Conservation (phyloP, 92 coral and sea anemone genomes). For the Phenganax marumi region DNA sequence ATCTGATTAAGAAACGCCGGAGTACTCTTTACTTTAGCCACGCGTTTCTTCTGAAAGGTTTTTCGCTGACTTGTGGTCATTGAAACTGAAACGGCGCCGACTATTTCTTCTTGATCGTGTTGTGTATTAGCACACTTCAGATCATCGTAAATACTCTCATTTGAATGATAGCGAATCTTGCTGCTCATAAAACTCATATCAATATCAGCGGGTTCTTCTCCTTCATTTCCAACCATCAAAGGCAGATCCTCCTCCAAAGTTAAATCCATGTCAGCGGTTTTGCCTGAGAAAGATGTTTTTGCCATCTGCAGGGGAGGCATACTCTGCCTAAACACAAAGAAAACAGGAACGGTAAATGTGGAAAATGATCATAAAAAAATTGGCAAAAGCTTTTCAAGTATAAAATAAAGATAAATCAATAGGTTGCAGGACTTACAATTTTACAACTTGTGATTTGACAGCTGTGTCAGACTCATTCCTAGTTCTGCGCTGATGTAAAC, state of each 20-base stretch:
- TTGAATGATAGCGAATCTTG: constrained; percentile 25
- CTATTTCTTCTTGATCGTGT: constrained; percentile 25
- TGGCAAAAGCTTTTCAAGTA: not conserved
- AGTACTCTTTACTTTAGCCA: constrained; percentile 81
- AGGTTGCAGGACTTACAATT: not conserved
- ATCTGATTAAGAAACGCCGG: constrained; percentile 85
- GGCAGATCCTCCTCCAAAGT: not conserved
- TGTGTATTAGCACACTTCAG: not conserved
- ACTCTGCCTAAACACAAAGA: not conserved
- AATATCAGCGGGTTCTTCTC: constrained; percentile 18
- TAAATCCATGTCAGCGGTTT: constrained; percentile 32
- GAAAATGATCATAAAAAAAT: not conserved
- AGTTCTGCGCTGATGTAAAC: constrained; percentile 61
- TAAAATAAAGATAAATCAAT: not conserved
- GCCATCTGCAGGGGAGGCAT: not conserved
- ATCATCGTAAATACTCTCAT: constrained; percentile 31
- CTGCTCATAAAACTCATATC: constrained; percentile 17
- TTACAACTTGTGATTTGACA: constrained; percentile 28
- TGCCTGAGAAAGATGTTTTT: constrained; percentile 29
- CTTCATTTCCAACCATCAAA: not conserved
- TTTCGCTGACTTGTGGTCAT: constrained; percentile 51
- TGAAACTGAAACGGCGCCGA: constrained; percentile 31
- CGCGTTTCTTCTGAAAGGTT: constrained; percentile 56
- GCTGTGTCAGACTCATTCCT: constrained; percentile 37
- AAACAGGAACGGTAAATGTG: not conserved